phyloP scores from a whole-genome alignment of 2,888 invertebrate species.

The Abrostola triplasia region DNA sequence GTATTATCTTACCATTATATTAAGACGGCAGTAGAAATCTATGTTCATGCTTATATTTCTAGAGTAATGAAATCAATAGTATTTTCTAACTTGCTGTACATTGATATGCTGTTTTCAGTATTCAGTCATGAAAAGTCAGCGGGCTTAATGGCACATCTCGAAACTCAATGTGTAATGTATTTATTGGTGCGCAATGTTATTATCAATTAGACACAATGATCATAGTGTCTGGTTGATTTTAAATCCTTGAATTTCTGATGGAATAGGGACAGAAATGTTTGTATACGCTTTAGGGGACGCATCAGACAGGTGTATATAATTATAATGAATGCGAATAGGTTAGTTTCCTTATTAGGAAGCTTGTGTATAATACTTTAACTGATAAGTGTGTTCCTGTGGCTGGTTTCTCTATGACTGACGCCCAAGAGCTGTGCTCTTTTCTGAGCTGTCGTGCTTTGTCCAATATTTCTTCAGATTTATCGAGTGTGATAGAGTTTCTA shows the following conservation, averaged over 20 bases:
- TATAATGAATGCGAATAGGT: conserved; percentile 41
- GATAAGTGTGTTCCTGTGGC: conserved; percentile 50
- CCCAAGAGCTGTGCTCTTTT: conserved; percentile 66
- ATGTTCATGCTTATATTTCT: conserved; percentile 18
- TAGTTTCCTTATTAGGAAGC: conserved; percentile 40
- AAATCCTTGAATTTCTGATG: conserved; percentile 42
- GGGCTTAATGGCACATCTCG: conserved; percentile 25
- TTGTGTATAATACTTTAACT: conserved; percentile 43
- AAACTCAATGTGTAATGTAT: conserved; percentile 32
- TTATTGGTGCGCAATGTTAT: conserved; percentile 48
- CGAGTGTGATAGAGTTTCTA: conserved; percentile 57
- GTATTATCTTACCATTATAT: conserved; percentile 18
- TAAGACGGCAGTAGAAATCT: conserved; percentile 10
- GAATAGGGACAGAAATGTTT: conserved; percentile 57
- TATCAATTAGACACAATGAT: conserved; percentile 54
- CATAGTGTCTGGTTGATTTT: conserved; percentile 57
- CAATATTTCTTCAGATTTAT: conserved; percentile 62
- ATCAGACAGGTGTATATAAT: conserved; percentile 64
- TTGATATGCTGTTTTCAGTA: conserved; percentile 33
- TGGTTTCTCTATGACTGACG: conserved; percentile 43
- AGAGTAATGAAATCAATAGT: conserved; percentile 14
- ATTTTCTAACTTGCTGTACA: conserved; percentile 29
- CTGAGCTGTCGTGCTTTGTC: conserved; percentile 52
- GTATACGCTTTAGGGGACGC: conserved; percentile 78
- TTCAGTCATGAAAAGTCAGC: conserved; percentile 20